Percentiles rank a stretch among this genome's conserved stretches.
Evolutionary conservation across 2,797 vertebrate species (phyloP).

Genomic region (Enteromius thamalakanensis): DNA sequence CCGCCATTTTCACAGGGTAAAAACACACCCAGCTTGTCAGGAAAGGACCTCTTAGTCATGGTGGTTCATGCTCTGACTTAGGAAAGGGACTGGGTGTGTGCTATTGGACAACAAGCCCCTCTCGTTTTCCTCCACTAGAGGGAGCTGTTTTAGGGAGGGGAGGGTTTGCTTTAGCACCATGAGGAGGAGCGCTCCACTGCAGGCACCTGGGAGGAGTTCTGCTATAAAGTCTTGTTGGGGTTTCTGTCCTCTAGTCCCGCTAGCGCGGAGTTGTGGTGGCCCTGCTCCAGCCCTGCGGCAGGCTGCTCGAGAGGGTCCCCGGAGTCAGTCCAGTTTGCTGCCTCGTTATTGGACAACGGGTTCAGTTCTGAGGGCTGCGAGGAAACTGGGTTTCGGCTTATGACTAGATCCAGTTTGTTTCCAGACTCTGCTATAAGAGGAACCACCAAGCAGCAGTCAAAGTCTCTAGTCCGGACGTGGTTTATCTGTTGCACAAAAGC

Average conservation of each 20-base stretch:
- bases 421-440: slow-evolving; percentile 96
- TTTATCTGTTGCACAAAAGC: slow-evolving; percentile 82
- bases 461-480: slow-evolving; percentile 95
- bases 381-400: slow-evolving; percentile 89
- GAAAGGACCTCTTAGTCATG: slow-evolving; percentile 44
- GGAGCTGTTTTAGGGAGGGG: slow-evolving; percentile 20
- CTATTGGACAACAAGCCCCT: slow-evolving; percentile 73
- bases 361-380: slow-evolving; percentile 72
- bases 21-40: slow-evolving; percentile 55
- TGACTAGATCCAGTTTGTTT: slow-evolving; percentile 94
- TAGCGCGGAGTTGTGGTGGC: slow-evolving; percentile 62
- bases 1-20: slow-evolving; percentile 50
- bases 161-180: slow-evolving; percentile 80
- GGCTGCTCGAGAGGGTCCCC: slow-evolving; percentile 66
- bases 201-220: slow-evolving; percentile 57
- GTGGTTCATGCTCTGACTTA: slow-evolving; percentile 59
- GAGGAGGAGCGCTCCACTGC: slow-evolving; percentile 55
- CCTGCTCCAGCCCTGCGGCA: slow-evolving; percentile 42
- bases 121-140: slow-evolving; percentile 67
- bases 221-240: slow-evolving; percentile 87
- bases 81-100: slow-evolving; percentile 75
- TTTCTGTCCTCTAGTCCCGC: slow-evolving; percentile 75
- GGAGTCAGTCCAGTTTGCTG: slow-evolving; percentile 77
- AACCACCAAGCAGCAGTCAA: slow-evolving; percentile 97
- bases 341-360: slow-evolving; percentile 64